A percentile compares a stretch with the other conserved stretches of the same genome.
Evolutionary conservation across 1,140 invertebrate species (phyloP).

Genomic region (Cephus cinctus): DNA sequence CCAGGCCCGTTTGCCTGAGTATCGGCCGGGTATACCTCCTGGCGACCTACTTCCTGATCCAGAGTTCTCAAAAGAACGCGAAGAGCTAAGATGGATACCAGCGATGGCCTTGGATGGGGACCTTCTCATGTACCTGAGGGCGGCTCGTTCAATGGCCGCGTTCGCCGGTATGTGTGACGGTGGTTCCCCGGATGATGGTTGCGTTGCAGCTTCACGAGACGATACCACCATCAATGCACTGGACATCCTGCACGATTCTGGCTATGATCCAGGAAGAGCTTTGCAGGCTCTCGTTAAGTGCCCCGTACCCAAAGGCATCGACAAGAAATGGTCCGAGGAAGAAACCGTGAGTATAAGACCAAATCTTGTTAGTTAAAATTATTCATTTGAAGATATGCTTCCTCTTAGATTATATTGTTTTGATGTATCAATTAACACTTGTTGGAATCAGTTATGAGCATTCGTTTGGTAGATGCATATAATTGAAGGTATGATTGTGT

Average conservation of each 20-base stretch:
- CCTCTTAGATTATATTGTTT: constrained; percentile 6
- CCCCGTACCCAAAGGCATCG: constrained; percentile 93
- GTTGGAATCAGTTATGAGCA: constrained; percentile 1
- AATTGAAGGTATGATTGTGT: too few relatives aligned
- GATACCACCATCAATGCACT: constrained; percentile 98
- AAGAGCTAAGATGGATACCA: constrained; percentile 92
- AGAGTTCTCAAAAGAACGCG: constrained; percentile 72
- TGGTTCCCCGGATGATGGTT: constrained; percentile 94
- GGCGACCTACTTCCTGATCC: constrained; percentile 70
- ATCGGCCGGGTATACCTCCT: constrained; percentile 68
- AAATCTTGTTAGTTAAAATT: not conserved
- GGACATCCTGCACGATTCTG: constrained; percentile 90
- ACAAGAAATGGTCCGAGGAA: constrained; percentile 97
- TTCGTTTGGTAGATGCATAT: too few relatives aligned
- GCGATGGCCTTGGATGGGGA: constrained; percentile 89
- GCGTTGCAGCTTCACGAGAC: constrained; percentile 92
- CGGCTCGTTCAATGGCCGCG: constrained; percentile 92
- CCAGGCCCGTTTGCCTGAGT: constrained; percentile 79
- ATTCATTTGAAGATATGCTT: not conserved
- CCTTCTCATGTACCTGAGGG: constrained; percentile 95
- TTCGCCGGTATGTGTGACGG: constrained; percentile 98
- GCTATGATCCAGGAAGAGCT: constrained; percentile 93
- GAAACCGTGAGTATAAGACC: constrained; percentile 70
- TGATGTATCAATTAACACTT: constrained; percentile 10
- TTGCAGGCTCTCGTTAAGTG: constrained; percentile 95